Evolutionary conservation across 2,888 invertebrate species (phyloP).

Genomic region (Theristus sp.): DNA sequence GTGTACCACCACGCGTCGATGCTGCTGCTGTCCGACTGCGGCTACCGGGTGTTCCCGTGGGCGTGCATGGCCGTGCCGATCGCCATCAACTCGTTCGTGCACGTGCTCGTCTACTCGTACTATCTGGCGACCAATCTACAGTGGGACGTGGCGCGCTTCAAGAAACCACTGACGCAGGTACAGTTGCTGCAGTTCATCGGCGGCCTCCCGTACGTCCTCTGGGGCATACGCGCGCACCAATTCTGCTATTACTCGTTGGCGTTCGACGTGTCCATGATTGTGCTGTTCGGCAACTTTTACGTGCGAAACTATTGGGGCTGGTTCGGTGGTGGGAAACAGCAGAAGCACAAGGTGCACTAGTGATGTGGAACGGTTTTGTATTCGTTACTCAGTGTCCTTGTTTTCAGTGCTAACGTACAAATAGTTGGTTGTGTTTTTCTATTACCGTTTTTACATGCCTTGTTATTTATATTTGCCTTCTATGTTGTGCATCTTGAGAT

Average conservation of each 20-base stretch:
- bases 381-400: too few species aligned
- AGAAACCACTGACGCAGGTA: constrained; percentile 26
- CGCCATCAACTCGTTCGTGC: constrained; percentile 26
- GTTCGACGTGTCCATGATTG: constrained; percentile 26
- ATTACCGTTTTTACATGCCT: too few species aligned
- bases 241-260: constrained; percentile 30
- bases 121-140: constrained; percentile 19
- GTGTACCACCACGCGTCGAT: constrained; percentile 30
- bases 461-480: too few species aligned
- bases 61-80: constrained; percentile 24
- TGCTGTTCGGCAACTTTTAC: constrained; percentile 28
- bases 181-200: constrained; percentile 28
- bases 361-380: too few species aligned
- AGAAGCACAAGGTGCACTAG: too few species aligned
- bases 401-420: too few species aligned
- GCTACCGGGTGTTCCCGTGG: constrained; percentile 22
- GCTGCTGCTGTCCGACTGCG: constrained; percentile 26
- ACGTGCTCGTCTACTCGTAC: constrained; percentile 27
- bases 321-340: background rate
- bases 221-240: constrained; percentile 25
- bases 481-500: too few species aligned
- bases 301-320: constrained; percentile 17
- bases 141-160: constrained; percentile 22
- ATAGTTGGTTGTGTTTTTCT: too few species aligned
- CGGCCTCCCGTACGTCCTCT: constrained; percentile 19